Evolutionary conservation across 2,888 invertebrate genomes (phyloP), one percentile per base, ranked within the genome.

Genomic region (Ectemnius cavifrons): DNA sequence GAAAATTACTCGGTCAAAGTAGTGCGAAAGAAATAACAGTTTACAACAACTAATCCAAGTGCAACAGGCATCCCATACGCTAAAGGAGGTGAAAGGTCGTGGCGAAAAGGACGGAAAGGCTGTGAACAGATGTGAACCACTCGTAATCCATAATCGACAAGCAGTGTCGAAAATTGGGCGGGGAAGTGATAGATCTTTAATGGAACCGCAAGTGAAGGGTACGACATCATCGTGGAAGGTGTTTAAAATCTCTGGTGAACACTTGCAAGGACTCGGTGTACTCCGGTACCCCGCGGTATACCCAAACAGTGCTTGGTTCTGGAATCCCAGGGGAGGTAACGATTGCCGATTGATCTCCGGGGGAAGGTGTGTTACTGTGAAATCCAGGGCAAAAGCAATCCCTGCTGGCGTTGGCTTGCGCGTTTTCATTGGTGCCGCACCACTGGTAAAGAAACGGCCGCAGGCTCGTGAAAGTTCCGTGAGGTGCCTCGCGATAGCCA

Each of bases 401-500:
- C n/a, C 16, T 52, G 52, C 16, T 52, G 5, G 14, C n/a, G 14
- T 52, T 1, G 52, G n/a, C 52, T 14, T 52, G 61, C 47, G 46
- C 45, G 64, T 65, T 75, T 67, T 70, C 61, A 57, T 52, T 52
- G 52, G 52, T 67, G 64, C 28, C 64, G 58, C 62, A 63, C 56
- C 45, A 52, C 75, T 63, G 74, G 73, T 67, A 75, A 73, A 82
- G 75, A 77, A 82, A 75, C 71, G 63, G 73, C 37, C 37, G 37
- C 37, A 37, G 37, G 37, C 49, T 71, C 71, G 81, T 79, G 82
- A 82, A 79, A 81, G 81, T 81, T 82, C 28, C 8, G 69, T 62
- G 75, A 63, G 62, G 81, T 78, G 81, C 75, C 37, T 16, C 52
- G 71, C 72, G 75, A 58, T 69, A 76, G 75, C 67, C 65, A 76